Evolutionary conservation across 2,113 vertebrate genomes (phyloP).

Genomic region (Mustela nigripes): DNA sequence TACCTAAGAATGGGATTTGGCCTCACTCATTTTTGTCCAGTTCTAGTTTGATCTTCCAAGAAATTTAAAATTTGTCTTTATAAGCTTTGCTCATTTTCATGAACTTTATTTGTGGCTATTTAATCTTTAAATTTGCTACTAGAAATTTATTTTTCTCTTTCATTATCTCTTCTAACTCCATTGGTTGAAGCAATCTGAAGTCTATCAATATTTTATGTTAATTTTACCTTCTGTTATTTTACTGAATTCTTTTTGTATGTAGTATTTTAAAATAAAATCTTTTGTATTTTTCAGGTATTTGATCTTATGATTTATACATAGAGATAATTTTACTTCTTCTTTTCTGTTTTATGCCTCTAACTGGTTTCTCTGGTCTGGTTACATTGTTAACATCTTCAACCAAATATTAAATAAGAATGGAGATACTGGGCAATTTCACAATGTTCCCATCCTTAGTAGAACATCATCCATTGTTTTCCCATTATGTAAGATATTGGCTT

Average conservation of each 20-base stretch:
- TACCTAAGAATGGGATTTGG: neutral
- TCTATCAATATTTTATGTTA: neutral
- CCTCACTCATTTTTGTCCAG: neutral
- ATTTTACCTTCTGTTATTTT: neutral
- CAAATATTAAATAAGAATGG: neutral
- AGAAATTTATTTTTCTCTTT: neutral
- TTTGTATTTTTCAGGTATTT: neutral
- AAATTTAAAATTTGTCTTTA: slow-evolving; percentile 10
- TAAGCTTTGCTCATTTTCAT: neutral
- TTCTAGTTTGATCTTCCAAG: neutral
- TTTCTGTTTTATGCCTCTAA: neutral
- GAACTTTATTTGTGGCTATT: neutral
- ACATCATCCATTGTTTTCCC: neutral
- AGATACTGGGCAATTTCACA: neutral
- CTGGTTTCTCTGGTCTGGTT: neutral
- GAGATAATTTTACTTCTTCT: neutral
- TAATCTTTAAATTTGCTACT: slow-evolving; percentile 39
- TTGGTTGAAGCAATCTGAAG: neutral
- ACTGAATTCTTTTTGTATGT: neutral
- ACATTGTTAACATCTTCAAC: neutral
- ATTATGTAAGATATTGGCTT: neutral
- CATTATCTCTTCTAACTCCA: neutral
- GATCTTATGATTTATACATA: neutral
- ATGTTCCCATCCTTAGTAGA: neutral
- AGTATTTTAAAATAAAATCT: slow-evolving; percentile 10